phyloP scores from a whole-genome alignment of 2,888 invertebrate species.

The Scrobipalpa costella region DNA sequence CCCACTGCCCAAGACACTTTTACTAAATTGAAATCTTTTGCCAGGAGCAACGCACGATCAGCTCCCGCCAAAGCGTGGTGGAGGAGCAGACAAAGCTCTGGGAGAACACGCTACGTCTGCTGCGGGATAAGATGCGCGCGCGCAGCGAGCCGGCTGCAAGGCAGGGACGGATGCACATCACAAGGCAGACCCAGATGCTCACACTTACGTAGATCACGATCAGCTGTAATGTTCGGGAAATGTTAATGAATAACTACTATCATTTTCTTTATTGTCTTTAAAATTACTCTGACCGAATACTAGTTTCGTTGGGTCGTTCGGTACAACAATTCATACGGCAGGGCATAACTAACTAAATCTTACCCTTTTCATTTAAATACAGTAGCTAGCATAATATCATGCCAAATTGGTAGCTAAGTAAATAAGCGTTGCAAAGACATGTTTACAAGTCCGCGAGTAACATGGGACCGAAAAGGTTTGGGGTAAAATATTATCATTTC shows the following conservation, averaged over 20 bases:
- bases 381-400: background rate
- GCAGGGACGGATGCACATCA: constrained; percentile 81
- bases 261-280: no score
- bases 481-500: constrained; percentile 19
- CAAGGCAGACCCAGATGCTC: constrained; percentile 83
- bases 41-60: constrained; percentile 72
- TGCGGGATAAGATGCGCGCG: constrained; percentile 79
- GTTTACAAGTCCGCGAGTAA: constrained; percentile 1
- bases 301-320: no score
- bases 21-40: constrained; percentile 24
- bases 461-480: constrained; percentile 4
- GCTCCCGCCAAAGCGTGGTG: constrained; percentile 71
- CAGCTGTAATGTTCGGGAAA: background rate
- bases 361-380: no score
- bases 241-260: no score
- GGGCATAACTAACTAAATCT: no score
- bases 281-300: no score
- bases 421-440: background rate
- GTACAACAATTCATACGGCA: no score
- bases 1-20: no score
- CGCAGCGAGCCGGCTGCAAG: constrained; percentile 74
- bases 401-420: background rate
- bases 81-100: constrained; percentile 72
- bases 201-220: constrained; percentile 68
- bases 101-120: constrained; percentile 70